A percentile compares a stretch with the other conserved stretches of the same genome.
Evolutionary conservation across 2,888 invertebrate species (phyloP).

Genomic region (Aspidapion aeneum): DNA sequence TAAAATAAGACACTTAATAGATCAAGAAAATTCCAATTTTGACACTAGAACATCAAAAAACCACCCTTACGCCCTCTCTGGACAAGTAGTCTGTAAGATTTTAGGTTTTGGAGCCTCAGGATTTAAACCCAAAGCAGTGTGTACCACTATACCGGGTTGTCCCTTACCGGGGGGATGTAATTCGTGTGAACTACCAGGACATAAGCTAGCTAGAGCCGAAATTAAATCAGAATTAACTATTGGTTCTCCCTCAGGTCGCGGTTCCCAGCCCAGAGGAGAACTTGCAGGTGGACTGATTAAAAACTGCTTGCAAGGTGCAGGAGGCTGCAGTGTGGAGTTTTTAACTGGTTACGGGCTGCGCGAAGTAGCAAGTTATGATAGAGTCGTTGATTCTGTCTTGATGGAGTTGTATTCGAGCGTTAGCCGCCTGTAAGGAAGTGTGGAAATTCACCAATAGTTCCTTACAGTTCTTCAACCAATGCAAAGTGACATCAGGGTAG

Average conservation of each 20-base stretch:
- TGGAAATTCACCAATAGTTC: constrained; percentile 91
- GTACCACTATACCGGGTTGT: constrained; percentile 92
- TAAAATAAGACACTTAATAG: too few species aligned
- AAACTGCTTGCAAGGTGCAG: constrained; percentile 93
- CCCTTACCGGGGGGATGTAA: constrained; percentile 85
- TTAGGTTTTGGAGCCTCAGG: constrained; percentile 56
- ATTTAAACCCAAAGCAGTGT: constrained; percentile 60
- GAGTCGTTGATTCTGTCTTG: constrained; percentile 73
- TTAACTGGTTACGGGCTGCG: constrained; percentile 82
- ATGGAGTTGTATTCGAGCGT: constrained; percentile 85
- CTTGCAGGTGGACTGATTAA: constrained; percentile 98
- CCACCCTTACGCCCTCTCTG: constrained; percentile 41
- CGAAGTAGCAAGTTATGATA: constrained; percentile 91
- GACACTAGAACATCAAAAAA: neutral
- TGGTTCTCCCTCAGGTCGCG: constrained; percentile 80
- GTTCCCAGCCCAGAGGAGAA: constrained; percentile 97
- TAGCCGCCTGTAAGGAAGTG: constrained; percentile 80
- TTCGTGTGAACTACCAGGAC: constrained; percentile 87
- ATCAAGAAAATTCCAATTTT: neutral
- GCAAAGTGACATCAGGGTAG: constrained; percentile 77
- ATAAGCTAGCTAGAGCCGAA: constrained; percentile 57
- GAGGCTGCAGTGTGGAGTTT: constrained; percentile 77
- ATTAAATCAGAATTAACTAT: constrained; percentile 76
- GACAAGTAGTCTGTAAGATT: constrained; percentile 74
- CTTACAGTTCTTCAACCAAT: constrained; percentile 93